Evolutionary conservation across 2,113 vertebrate genomes (phyloP).

Genomic region (Scopus umbretta): DNA sequence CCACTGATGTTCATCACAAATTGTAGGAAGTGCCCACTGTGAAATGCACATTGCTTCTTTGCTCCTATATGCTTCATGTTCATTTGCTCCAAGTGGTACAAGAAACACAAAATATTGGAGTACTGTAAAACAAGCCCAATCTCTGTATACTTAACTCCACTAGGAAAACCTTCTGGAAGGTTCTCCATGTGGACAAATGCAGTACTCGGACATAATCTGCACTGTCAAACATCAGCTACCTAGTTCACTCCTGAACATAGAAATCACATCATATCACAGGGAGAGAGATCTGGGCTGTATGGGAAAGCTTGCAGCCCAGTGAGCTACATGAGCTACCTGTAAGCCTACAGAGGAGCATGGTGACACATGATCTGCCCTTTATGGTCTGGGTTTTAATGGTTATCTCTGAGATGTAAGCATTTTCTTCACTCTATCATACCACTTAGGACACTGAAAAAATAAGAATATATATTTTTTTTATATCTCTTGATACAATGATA

Average conservation of each 20-base stretch:
- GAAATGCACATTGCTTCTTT: not conserved
- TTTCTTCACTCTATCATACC: not conserved
- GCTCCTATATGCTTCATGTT: not conserved
- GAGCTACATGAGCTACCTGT: not conserved
- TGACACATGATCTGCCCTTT: not conserved
- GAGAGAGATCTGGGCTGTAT: not conserved
- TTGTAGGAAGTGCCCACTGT: not conserved
- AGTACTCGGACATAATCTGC: not conserved
- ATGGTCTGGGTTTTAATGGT: not conserved
- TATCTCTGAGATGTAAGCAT: not conserved
- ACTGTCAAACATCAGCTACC: not conserved
- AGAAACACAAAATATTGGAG: not conserved
- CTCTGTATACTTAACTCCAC: not conserved
- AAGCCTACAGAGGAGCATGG: not conserved
- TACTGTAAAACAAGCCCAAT: not conserved
- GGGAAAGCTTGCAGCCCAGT: not conserved
- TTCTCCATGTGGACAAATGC: not conserved
- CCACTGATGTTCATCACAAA: not conserved
- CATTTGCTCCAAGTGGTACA: not conserved
- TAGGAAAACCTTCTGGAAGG: not conserved
- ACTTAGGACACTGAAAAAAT: not conserved
- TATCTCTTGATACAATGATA: not conserved
- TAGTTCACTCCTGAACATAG: not conserved
- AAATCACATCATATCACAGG: accelerated
- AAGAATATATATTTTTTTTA: not conserved